phyloP scores from a whole-genome alignment of 2,113 vertebrate species.

The Mormyrus iriodes region DNA sequence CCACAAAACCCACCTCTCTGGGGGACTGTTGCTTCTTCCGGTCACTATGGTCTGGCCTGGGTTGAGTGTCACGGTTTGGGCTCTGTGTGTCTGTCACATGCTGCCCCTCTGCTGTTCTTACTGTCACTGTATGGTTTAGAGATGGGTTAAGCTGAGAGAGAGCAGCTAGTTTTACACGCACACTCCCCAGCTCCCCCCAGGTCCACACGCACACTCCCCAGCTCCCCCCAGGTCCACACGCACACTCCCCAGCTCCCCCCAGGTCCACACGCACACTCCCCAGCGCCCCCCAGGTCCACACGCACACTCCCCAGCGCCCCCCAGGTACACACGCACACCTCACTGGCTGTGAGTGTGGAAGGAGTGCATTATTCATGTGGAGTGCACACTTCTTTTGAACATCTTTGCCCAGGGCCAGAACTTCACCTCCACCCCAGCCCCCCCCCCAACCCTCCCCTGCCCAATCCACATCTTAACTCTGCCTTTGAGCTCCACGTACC shows the following conservation, averaged over 20 bases:
- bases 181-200: neutral
- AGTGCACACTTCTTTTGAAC: conserved; percentile 1
- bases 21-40: neutral
- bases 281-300: neutral
- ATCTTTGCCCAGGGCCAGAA: neutral
- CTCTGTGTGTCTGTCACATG: neutral
- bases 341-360: neutral
- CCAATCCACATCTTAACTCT: neutral
- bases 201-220: neutral
- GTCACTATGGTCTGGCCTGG: neutral
- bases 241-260: neutral
- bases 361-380: conserved; percentile 9
- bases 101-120: neutral
- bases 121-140: neutral
- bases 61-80: neutral
- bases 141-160: neutral
- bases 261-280: neutral
- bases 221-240: too few species aligned
- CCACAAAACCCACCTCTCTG: neutral
- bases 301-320: neutral
- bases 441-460: neutral
- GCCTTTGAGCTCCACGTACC: neutral
- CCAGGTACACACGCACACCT: neutral
- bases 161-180: neutral
- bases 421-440: neutral